Conservation (phyloP, 1,140 invertebrate genomes). For the Macrobrachium nipponense region DNA sequence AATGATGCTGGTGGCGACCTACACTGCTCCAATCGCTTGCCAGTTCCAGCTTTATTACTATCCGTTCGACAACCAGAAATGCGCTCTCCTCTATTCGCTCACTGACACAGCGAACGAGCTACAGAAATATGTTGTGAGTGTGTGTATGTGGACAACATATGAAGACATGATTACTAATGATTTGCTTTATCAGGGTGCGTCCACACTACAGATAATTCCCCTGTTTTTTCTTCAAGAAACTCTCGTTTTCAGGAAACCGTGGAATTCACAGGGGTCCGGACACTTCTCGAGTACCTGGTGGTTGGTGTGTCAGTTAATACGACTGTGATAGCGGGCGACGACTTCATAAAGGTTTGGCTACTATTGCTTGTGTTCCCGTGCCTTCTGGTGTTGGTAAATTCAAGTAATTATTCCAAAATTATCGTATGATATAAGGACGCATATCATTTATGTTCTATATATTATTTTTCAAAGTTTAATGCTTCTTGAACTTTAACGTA, state of each 20-base stretch:
- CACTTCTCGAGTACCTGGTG: slow-evolving; percentile 20
- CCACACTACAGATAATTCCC: no score
- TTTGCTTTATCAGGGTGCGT: no score
- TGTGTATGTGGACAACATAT: no score
- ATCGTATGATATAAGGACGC: no score
- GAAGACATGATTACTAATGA: no score
- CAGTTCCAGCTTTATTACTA: slow-evolving; percentile 15
- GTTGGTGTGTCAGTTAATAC: not conserved
- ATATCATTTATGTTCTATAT: no score
- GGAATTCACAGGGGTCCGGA: not conserved
- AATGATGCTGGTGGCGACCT: not conserved
- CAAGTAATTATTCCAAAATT: no score
- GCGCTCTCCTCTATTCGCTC: not conserved
- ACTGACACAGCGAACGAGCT: not conserved
- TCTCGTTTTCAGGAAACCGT: slow-evolving; percentile 6
- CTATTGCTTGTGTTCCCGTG: not conserved
- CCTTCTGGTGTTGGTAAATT: no score
- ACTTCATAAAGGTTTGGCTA: not conserved
- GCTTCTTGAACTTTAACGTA: no score
- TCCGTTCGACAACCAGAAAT: slow-evolving; percentile 24
- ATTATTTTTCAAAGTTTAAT: no score
- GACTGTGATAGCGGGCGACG: not conserved
- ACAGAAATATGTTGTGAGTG: not conserved
- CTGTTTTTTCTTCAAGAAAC: not conserved
- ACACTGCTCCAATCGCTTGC: not conserved